A percentile compares a stretch with the other conserved stretches of the same genome.
phyloP scores from a whole-genome alignment of 2,797 vertebrate species.

The Poliocrania exsul region DNA sequence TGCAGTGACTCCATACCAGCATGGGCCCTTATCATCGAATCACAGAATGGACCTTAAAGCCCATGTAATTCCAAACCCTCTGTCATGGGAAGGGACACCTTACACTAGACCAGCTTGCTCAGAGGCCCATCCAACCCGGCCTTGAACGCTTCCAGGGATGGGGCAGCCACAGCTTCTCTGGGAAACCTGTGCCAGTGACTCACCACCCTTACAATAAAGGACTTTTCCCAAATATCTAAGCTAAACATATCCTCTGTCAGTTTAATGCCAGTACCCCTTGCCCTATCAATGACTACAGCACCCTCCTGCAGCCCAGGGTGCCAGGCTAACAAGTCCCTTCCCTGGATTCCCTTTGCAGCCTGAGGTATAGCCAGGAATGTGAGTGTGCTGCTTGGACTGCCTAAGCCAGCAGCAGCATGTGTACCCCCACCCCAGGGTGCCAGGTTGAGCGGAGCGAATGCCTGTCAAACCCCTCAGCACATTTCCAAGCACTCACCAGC shows the following conservation, averaged over 20 bases:
- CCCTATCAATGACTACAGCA: not conserved
- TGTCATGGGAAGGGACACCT: not conserved
- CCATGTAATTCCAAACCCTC: not conserved
- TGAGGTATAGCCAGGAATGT: not conserved
- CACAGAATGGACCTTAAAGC: not conserved
- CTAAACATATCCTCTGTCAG: not conserved
- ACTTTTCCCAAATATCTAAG: not conserved
- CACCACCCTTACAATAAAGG: not conserved
- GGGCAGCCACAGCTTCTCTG: not conserved
- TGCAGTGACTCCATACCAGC: rapidly evolving
- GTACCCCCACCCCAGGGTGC: not conserved
- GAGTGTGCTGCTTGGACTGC: not conserved
- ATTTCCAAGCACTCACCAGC: rapidly evolving
- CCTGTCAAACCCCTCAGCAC: not conserved
- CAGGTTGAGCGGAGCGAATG: rapidly evolving
- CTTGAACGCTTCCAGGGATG: not conserved
- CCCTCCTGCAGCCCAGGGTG: not conserved
- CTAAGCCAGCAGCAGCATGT: not conserved
- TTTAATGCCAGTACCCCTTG: not conserved
- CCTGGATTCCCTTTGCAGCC: not conserved
- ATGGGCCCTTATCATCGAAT: not conserved
- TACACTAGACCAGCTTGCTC: not conserved
- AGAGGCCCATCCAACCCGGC: not conserved
- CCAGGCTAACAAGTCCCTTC: not conserved
- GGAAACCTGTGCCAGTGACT: not conserved